Base-by-base conservation (phyloP, 2,797 vertebrate species). In the Ctenochaetus hawaiiensis region DNA sequence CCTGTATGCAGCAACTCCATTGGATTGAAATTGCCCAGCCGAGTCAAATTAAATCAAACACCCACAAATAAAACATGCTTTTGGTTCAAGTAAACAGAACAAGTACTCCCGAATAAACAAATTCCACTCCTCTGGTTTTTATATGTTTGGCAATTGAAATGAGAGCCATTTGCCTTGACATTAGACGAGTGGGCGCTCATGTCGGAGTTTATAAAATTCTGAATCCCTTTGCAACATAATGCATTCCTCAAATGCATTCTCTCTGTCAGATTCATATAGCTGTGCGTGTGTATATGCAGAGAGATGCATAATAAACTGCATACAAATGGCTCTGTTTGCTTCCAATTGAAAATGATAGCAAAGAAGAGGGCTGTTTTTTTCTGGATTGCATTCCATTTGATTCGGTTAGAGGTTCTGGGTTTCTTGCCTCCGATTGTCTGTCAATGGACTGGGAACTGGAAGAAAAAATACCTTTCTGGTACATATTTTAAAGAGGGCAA, bases 11-110 rank as follows among this genome's bases (percentile, higher is more conserved):
- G 37, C 41, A 22, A 73, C 78, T 84, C 10, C n/a, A 83, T 78
- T 75, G 67, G 57, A 61, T 67, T 72, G 49, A 67, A 76, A 81
- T 72, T 80, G 62, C 81, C 77, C 78, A 67, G 71, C 44, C 44
- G 71, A 88, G 70, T 54, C 14, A 16, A 75, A 81, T 80, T 44
- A 70, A 80, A 88, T 86, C 26, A 64, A 79, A 77, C 73, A 68
- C 71, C 65, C 23, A 49, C 60, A 82, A 87, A 76, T 76, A 81
- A 80, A 80, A 78, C 41, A 65, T 13, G 44, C 6, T 78, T 82
- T 52, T 23, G 59, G 52, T 61, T 73, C 16, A 62, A 66, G 72
- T 73, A 81, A 82, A 82, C 43, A 22, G 20, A 51, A 47, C 17
- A 20, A 61, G 61, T 14, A 49, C 12, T 67, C 23, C n/a, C n/a